Evolutionary conservation across 2,888 invertebrate genomes (phyloP).

Genomic region (Disparrhopalites patrizii): DNA sequence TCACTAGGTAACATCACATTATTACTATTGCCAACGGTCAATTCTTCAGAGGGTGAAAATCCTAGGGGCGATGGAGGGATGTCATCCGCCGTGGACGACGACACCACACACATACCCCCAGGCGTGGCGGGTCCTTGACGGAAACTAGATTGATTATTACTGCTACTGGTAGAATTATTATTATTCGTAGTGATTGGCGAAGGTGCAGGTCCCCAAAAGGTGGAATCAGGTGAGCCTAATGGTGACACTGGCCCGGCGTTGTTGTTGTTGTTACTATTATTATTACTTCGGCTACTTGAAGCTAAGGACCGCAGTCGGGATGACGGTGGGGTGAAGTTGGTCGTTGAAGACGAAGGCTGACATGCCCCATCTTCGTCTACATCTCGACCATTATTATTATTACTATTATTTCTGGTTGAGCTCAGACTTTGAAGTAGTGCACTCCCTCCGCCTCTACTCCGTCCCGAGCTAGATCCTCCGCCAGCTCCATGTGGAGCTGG

Average conservation of each 20-base stretch:
- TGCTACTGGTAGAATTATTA: too few species aligned
- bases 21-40: neutral
- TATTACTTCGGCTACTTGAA: conserved; percentile 5
- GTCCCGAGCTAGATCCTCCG: conserved; percentile 20
- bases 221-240: conserved; percentile 45
- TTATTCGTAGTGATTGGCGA: conserved; percentile 30
- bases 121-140: conserved; percentile 33
- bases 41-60: neutral
- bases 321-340: conserved; percentile 28
- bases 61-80: conserved; percentile 42
- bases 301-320: neutral
- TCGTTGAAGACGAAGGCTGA: conserved; percentile 40
- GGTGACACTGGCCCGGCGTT: conserved; percentile 41
- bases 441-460: conserved; percentile 28
- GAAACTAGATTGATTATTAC: conserved; percentile 16
- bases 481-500: conserved; percentile 22
- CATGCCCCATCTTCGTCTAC: conserved; percentile 28
- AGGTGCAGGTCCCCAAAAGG: conserved; percentile 39
- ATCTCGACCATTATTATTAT: conserved; percentile 24
- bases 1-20: conserved; percentile 6
- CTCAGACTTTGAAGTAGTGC: neutral
- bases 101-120: conserved; percentile 46
- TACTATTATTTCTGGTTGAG: conserved; percentile 17
- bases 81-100: conserved; percentile 47
- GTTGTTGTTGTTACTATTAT: conserved; percentile 20